Percentiles rank a stretch among this genome's conserved stretches.
Evolutionary conservation across 2,113 vertebrate genomes (phyloP).

Genomic region (Vombatus ursinus): DNA sequence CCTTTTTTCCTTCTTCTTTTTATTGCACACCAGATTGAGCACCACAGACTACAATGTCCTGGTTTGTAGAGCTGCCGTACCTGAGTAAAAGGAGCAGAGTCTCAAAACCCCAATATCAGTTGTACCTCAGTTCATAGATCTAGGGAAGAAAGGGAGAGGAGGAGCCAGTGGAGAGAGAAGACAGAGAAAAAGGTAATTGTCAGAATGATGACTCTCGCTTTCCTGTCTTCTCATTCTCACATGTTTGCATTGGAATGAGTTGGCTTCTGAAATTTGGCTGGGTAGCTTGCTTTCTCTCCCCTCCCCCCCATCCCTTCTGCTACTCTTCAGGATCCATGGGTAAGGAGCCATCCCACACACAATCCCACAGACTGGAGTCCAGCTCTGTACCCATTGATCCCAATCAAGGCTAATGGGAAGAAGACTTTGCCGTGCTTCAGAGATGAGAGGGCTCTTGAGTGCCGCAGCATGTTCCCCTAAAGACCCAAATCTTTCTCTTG

Average conservation of each 20-base stretch:
- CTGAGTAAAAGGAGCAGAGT: neutral
- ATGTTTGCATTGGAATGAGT: slow-evolving; percentile 63
- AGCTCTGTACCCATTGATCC: slow-evolving; percentile 28
- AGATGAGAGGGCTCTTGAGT: slow-evolving; percentile 24
- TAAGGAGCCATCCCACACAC: slow-evolving; percentile 58
- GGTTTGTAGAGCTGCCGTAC: neutral
- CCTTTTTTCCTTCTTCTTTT: slow-evolving; percentile 1
- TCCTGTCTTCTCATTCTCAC: slow-evolving; percentile 62
- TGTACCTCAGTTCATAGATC: slow-evolving; percentile 21
- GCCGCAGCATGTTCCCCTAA: neutral
- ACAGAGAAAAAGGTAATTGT: slow-evolving; percentile 36
- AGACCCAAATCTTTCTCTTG: slow-evolving; percentile 45
- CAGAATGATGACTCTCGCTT: slow-evolving; percentile 48
- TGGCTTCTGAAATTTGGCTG: slow-evolving; percentile 70
- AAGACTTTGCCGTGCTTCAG: slow-evolving; percentile 38
- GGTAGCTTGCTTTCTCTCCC: slow-evolving; percentile 43
- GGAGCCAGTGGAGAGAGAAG: slow-evolving; percentile 32
- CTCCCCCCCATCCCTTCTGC: slow-evolving; percentile 6
- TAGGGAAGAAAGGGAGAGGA: neutral
- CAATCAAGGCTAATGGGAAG: slow-evolving; percentile 22
- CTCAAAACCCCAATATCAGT: slow-evolving; percentile 4
- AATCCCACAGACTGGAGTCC: slow-evolving; percentile 25
- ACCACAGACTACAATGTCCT: neutral
- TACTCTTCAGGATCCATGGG: slow-evolving; percentile 61
- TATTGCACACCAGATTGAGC: slow-evolving; percentile 11